Evolutionary conservation across 2,888 invertebrate genomes (phyloP).

Genomic region (Axea sp.): DNA sequence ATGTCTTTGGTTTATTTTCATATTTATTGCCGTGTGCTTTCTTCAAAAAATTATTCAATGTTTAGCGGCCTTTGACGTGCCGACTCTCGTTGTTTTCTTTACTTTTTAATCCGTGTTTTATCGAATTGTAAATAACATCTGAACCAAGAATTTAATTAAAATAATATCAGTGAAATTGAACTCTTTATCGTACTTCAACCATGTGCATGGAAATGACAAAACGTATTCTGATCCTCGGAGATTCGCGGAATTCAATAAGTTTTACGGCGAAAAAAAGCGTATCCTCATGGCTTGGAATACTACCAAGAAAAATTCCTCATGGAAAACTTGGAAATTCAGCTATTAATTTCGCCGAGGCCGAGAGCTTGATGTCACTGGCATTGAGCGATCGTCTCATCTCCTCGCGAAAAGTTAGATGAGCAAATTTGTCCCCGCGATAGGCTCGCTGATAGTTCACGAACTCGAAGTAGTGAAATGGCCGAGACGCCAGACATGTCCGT

Average conservation of each 20-base stretch:
- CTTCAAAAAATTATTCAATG: constrained; percentile 44
- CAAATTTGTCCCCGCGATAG: constrained; percentile 78
- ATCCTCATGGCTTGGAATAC: constrained; percentile 34
- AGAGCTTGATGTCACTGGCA: constrained; percentile 66
- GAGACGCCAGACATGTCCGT: constrained; percentile 58
- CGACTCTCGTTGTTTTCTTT: constrained; percentile 12
- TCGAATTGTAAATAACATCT: constrained; percentile 25
- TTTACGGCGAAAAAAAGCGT: constrained; percentile 9
- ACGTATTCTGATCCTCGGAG: constrained; percentile 59
- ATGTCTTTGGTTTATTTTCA: constrained; percentile 59
- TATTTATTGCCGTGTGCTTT: constrained; percentile 35
- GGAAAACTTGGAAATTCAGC: constrained; percentile 71
- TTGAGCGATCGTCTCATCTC: constrained; percentile 79
- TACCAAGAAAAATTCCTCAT: constrained; percentile 65
- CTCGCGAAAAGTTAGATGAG: constrained; percentile 78
- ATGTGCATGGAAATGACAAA: constrained; percentile 29
- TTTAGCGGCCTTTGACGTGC: constrained; percentile 14
- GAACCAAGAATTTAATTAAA: constrained; percentile 36
- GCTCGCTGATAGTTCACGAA: constrained; percentile 76
- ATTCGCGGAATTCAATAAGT: constrained; percentile 58
- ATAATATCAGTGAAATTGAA: constrained; percentile 15
- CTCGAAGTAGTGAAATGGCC: constrained; percentile 65
- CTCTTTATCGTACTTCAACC: neutral
- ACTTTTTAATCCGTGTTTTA: constrained; percentile 13
- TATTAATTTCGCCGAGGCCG: constrained; percentile 71